Evolutionary conservation across 2,797 vertebrate species (phyloP).

Genomic region (Corythornis leucogaster): DNA sequence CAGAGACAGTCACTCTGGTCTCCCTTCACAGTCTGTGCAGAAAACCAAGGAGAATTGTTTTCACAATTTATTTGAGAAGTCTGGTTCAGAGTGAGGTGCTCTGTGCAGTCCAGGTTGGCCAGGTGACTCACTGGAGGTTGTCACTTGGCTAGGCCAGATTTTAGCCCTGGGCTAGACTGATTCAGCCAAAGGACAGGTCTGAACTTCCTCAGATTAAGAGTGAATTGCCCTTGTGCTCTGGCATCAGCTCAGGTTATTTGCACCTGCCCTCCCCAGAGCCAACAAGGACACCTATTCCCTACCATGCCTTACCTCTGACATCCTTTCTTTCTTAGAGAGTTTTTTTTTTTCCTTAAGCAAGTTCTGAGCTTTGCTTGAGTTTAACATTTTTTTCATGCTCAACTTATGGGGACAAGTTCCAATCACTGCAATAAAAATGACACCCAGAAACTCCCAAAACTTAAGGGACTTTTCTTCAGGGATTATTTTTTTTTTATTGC

Average conservation of each 20-base stretch:
- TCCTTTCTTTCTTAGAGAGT: neutral
- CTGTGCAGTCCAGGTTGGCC: neutral
- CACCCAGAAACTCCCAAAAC: neutral
- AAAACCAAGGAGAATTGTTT: neutral
- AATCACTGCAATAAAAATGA: neutral
- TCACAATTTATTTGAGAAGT: neutral
- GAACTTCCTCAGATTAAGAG: neutral
- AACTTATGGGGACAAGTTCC: neutral
- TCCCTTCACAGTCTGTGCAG: neutral
- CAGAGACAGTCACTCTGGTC: neutral
- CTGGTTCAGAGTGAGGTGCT: neutral
- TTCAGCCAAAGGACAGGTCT: neutral
- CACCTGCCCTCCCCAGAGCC: neutral
- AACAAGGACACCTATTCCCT: neutral
- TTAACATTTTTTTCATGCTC: neutral
- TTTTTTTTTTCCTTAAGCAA: neutral
- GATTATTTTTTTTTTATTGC: neutral
- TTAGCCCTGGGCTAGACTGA: neutral
- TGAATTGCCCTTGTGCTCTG: neutral
- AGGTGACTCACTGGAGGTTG: neutral
- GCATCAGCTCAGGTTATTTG: neutral
- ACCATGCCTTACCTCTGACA: neutral
- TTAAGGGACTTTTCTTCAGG: neutral
- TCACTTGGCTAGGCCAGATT: neutral
- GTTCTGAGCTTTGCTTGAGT: neutral